Percentiles rank a stretch among this genome's conserved stretches.
Evolutionary conservation across 2,888 invertebrate genomes (phyloP).

Genomic region (Ectemnius lituratus): DNA sequence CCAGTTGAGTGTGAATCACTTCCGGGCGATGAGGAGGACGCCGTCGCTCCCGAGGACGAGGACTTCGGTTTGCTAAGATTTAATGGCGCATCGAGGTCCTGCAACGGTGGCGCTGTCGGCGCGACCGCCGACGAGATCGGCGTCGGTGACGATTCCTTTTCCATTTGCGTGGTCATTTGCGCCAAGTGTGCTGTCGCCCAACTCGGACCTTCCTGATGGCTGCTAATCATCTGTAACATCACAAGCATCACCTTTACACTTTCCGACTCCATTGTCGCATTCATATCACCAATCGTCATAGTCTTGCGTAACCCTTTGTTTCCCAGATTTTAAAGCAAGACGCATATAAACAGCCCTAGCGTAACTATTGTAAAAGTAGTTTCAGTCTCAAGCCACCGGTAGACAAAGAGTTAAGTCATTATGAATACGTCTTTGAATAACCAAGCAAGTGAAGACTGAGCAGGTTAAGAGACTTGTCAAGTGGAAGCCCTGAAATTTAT

Average conservation of each 20-base stretch:
- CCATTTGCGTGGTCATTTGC: slow-evolving; percentile 81
- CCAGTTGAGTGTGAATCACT: slow-evolving; percentile 79
- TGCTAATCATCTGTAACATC: slow-evolving; percentile 79
- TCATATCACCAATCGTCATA: neutral
- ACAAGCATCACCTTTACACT: no score
- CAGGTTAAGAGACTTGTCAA: no score
- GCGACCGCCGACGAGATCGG: slow-evolving; percentile 73
- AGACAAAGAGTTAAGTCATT: no score
- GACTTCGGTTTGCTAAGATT: slow-evolving; percentile 92
- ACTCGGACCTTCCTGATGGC: slow-evolving; percentile 79
- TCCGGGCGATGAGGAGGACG: slow-evolving; percentile 77
- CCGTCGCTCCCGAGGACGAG: slow-evolving; percentile 78
- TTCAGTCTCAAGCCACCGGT: no score
- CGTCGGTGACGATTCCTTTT: slow-evolving; percentile 74
- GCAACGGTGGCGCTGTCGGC: slow-evolving; percentile 74
- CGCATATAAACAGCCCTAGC: no score
- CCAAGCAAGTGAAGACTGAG: no score
- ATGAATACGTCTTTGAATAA: no score
- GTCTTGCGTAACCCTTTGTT: neutral
- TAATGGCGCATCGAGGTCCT: slow-evolving; percentile 90
- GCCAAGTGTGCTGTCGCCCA: slow-evolving; percentile 88
- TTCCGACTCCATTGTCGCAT: no score
- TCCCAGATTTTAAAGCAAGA: neutral
- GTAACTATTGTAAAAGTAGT: no score
- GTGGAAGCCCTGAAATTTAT: no score